These are phyloP conservation scores for Ophioderma brevispina DNA, from an alignment of 35 echinoderm and acorn worm genomes.

Conservation along the genomic window DNA sequence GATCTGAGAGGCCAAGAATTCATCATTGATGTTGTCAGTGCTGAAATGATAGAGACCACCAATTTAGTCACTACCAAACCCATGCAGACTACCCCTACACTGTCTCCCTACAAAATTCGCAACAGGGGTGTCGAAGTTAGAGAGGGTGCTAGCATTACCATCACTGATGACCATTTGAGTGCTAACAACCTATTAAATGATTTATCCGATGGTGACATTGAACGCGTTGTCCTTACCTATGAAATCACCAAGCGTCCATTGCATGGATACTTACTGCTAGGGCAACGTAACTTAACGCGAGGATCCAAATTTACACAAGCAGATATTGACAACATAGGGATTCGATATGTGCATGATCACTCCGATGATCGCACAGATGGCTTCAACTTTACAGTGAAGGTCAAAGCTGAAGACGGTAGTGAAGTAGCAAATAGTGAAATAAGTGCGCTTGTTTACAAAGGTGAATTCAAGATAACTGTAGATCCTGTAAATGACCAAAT, in stretches of 20 bases:
- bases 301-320: slow-evolving; percentile 59
- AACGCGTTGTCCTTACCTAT: slow-evolving; percentile 28
- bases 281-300: slow-evolving; percentile 41
- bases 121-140: slow-evolving; percentile 65
- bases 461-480: slow-evolving; percentile 58
- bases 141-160: slow-evolving; percentile 68
- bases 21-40: slow-evolving; percentile 43
- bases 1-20: slow-evolving; percentile 75
- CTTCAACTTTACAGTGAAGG: slow-evolving; percentile 71
- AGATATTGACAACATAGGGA: slow-evolving; percentile 36
- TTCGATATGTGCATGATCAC: slow-evolving; percentile 83
- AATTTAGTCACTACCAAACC: slow-evolving; percentile 9
- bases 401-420: slow-evolving; percentile 17
- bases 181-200: slow-evolving; percentile 14
- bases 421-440: background rate
- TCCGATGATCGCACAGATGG: slow-evolving; percentile 72
- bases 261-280: slow-evolving; percentile 61
- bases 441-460: slow-evolving; percentile 16
- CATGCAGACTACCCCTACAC: background rate
- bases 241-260: slow-evolving; percentile 63
- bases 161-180: slow-evolving; percentile 65
- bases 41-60: slow-evolving; percentile 4
- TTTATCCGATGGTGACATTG: slow-evolving; percentile 26
- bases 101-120: background rate
- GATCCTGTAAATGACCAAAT: slow-evolving; percentile 89